Evolutionary conservation across 1,140 invertebrate species (phyloP).

Genomic region (Drosophila prosaltans): DNA sequence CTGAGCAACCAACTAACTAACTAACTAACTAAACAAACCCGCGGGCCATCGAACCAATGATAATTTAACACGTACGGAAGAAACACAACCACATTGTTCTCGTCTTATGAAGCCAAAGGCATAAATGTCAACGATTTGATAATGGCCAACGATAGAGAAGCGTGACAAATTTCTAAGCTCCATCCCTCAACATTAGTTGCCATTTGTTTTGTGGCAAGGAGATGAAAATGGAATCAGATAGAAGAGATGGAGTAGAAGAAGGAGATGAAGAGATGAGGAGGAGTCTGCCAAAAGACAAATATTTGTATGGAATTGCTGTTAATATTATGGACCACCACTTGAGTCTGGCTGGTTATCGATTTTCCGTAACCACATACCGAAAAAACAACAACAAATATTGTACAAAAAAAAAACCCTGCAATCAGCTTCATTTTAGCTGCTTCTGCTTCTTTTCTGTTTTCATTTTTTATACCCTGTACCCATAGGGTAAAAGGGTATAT

Average conservation of each 20-base stretch:
- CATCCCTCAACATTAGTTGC: conserved; percentile 56
- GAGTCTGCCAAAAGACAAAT: conserved; percentile 14
- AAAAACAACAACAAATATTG: conserved; percentile 1
- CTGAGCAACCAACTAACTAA: conserved; percentile 52
- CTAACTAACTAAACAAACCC: conserved; percentile 77
- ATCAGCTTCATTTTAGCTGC: conserved; percentile 32
- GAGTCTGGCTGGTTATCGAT: conserved; percentile 21
- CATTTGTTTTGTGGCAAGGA: conserved; percentile 65
- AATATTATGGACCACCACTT: conserved; percentile 40
- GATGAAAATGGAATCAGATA: conserved; percentile 1
- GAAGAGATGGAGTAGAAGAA: conserved; percentile 32
- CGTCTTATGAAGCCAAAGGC: conserved; percentile 65
- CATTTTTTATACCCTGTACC: conserved; percentile 1
- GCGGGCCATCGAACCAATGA: conserved; percentile 52
- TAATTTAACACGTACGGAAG: conserved; percentile 70
- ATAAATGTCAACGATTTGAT: conserved; percentile 82
- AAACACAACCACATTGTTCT: conserved; percentile 45
- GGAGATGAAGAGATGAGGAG: conserved; percentile 37
- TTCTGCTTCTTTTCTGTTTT: neutral
- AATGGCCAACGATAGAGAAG: conserved; percentile 56
- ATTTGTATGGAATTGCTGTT: conserved; percentile 58
- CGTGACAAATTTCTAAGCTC: conserved; percentile 59
- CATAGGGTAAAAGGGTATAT: too few relatives aligned
- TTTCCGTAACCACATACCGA: conserved; percentile 8
- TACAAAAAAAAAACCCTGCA: conserved; percentile 13